Evolutionary conservation across 2,797 vertebrate species (phyloP), one percentile per base, ranked within the genome.

Genomic region (Podarcis lilfordi): DNA sequence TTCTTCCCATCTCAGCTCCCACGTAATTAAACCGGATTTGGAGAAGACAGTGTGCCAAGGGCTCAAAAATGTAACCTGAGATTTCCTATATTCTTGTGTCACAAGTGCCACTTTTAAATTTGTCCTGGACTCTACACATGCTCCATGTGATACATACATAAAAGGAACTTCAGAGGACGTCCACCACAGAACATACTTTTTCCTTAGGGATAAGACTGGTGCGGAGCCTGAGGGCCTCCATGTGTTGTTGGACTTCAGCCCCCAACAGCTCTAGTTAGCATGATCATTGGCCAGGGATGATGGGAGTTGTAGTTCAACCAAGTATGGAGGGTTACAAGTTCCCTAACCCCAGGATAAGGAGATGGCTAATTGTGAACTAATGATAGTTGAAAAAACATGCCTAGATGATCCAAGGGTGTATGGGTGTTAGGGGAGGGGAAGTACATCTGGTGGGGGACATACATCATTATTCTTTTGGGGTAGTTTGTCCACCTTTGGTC

Each of bases 21-120:
- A 80, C 82, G 92, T 82, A 95, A 95, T 29, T 10, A 23, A 94
- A 82, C 91, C 27, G 69, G 93, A 94, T 94, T 88, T 86, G 85
- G 11, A 8, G 32, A 69, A 90, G 89, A 86, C 37, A 71, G 79
- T 5, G 35, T 21, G 74, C 35, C 32, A 84, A 90, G 74, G 32
- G 74, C 77, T 59, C 86, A 88, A n/a, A 83, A 66, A 80, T 59
- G 43, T 85, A 87, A 68, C 61, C 29, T 50, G 92, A 84, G 77
- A 87, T 86, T 83, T 85, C n/a, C 75, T 84, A 84, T 76, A 88
- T 74, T 85, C 74, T 84, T 84, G 21, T 66, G 61, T 29, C 0
- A 4, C 93, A 82, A 90, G 37, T 83, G 78, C 68, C 89, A 89
- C 89, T 92, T 85, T 29, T 86, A 93, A 85, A 76, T 88, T 85